Evolutionary conservation across 2,113 vertebrate genomes (phyloP).

Genomic region (Climacteris rufus): DNA sequence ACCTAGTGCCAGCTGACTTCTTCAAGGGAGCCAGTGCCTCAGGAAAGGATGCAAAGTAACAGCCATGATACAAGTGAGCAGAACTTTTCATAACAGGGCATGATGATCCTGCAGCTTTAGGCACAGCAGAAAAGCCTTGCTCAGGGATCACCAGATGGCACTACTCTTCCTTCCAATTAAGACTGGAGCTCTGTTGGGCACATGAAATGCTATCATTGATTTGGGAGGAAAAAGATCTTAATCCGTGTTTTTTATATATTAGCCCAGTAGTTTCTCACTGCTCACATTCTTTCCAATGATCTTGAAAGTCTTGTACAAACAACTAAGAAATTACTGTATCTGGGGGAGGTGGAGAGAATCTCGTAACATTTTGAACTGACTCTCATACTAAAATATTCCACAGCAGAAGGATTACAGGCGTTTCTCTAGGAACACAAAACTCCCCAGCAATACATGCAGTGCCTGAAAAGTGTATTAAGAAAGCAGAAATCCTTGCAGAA

Average conservation of each 20-base stretch:
- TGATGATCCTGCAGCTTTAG: not conserved
- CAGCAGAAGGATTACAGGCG: not conserved
- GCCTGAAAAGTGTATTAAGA: not conserved
- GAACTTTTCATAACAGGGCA: not conserved
- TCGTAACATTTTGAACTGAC: not conserved
- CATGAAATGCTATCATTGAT: not conserved
- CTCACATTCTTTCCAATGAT: not conserved
- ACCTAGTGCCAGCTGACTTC: not conserved
- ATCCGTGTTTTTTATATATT: not conserved
- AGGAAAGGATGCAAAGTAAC: not conserved
- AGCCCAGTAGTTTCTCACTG: not conserved
- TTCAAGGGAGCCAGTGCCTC: not conserved
- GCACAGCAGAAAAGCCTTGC: not conserved
- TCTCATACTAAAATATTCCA: not conserved
- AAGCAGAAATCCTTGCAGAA: not conserved
- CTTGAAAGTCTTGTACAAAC: not conserved
- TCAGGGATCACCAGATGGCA: conserved; percentile 66
- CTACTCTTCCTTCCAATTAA: conserved; percentile 39
- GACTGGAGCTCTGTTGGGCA: not conserved
- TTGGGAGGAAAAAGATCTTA: not conserved
- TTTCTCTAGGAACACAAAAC: not conserved
- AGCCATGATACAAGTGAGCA: not conserved
- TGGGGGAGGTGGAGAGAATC: not conserved
- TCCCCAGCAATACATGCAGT: not conserved
- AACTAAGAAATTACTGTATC: not conserved